Evolutionary conservation across 2,113 vertebrate species (phyloP), one percentile per base, ranked within the genome.

Genomic region (Notechis scutatus): DNA sequence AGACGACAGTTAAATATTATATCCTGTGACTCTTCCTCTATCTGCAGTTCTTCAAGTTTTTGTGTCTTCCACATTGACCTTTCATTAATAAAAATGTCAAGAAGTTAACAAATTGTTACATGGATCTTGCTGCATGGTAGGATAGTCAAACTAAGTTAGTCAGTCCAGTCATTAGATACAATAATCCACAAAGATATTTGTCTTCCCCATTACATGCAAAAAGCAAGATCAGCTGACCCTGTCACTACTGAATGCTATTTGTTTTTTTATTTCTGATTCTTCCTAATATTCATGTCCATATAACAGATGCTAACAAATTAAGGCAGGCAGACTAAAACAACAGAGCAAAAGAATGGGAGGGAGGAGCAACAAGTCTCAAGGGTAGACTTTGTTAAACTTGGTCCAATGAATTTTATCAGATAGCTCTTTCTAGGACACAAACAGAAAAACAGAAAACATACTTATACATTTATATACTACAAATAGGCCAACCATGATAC

Each of bases 1-100:
- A 26, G 91, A 89, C 56, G 81, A 92, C 18, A 74, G 92, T 91
- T 94, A 94, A 59, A 20, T 56, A 61, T 61, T 61, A 26, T 26
- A 61, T 61, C 24, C 24, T 61, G 23, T 61, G 57, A 61, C 57
- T 61, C 57, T 15, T 4, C 29, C 61, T 69, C 29, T 69, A n/a
- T 4, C 29, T 69, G 4, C 61, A 69, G 29, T 69, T 69, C 61
- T 69, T 69, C 61, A 69, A 5, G 1, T 14, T 64, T 69, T 69
- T 61, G 26, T 69, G 61, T n/a, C 29, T 69, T 69, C 29, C 29
- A n/a, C 61, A 15, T 69, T 69, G 26, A 69, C 61, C n/a, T 69
- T 29, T 69, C 29, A 69, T 69, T n/a, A 69, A 69, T n/a, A 69
- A 69, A 64, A 69, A 69, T n/a, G 26, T 64, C 59, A 69, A 69